Evolutionary conservation across 2,113 vertebrate species (phyloP).

Genomic region (Lathamus discolor): DNA sequence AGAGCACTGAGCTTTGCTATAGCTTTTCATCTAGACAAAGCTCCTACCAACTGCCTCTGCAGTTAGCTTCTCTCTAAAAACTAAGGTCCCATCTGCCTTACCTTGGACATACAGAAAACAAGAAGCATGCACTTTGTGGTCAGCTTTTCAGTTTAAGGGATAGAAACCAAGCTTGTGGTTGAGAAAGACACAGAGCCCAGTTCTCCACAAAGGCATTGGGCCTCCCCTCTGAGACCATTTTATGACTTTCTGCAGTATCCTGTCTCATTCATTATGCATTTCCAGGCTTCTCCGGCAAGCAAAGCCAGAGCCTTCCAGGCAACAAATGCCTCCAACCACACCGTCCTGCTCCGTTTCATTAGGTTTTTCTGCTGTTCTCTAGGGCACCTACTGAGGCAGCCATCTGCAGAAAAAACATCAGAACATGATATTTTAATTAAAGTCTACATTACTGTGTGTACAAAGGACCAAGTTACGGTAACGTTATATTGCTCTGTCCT

Average conservation of each 20-base stretch:
- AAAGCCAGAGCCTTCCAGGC: neutral
- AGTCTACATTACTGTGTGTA: neutral
- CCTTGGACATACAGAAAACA: neutral
- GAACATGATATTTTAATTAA: constrained; percentile 29
- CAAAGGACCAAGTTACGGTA: neutral
- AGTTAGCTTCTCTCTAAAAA: neutral
- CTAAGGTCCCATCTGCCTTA: neutral
- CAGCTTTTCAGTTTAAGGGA: neutral
- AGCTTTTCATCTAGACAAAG: neutral
- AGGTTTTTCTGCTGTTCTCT: neutral
- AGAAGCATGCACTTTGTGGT: neutral
- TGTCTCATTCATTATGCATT: constrained; percentile 31
- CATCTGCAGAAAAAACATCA: neutral
- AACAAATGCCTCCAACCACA: neutral
- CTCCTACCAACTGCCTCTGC: neutral
- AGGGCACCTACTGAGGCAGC: neutral
- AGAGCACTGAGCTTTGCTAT: neutral
- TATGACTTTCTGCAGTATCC: neutral
- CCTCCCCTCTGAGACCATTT: neutral
- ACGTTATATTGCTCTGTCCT: neutral
- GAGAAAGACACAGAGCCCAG: neutral
- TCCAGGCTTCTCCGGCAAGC: neutral
- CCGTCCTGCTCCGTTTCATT: neutral
- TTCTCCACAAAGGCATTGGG: neutral
- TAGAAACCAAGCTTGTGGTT: neutral